Evolutionary conservation across 2,888 invertebrate genomes (phyloP).

Genomic region (Lysandra coridon): DNA sequence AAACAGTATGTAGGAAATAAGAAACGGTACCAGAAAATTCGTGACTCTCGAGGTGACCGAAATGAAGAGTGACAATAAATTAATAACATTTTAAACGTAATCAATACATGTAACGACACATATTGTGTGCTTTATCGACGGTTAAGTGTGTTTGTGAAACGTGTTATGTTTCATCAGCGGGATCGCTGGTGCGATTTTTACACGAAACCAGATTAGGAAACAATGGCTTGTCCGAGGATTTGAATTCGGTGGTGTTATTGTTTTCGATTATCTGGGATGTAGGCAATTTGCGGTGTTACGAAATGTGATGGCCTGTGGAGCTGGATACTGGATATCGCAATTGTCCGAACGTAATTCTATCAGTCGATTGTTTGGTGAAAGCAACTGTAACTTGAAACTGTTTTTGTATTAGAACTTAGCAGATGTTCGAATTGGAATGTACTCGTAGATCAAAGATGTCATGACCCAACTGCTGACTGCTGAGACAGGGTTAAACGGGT

Average conservation of each 20-base stretch:
- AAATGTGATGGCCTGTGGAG: constrained; percentile 24
- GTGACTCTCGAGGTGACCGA: neutral
- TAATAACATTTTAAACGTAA: neutral
- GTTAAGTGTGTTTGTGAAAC: neutral
- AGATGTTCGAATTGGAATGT: neutral
- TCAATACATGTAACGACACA: neutral
- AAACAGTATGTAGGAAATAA: neutral
- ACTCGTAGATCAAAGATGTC: too few relatives aligned
- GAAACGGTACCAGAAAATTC: neutral
- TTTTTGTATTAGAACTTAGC: neutral
- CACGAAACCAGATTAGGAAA: constrained; percentile 19
- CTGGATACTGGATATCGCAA: constrained; percentile 3
- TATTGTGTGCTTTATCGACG: constrained; percentile 14
- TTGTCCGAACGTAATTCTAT: constrained; percentile 22
- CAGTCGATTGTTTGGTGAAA: constrained; percentile 17
- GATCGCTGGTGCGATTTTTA: constrained; percentile 21
- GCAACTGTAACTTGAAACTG: constrained; percentile 18
- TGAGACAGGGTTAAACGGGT: neutral
- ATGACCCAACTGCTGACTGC: neutral
- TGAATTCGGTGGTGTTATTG: constrained; percentile 49
- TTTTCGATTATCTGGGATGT: constrained; percentile 28
- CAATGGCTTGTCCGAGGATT: constrained; percentile 32
- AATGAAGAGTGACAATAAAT: neutral
- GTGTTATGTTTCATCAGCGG: constrained; percentile 14
- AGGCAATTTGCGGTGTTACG: constrained; percentile 26